Percentiles rank a stretch among this genome's conserved stretches.
Conservation (phyloP, 92 coral and sea anemone genomes). For the Muricea muricata region DNA sequence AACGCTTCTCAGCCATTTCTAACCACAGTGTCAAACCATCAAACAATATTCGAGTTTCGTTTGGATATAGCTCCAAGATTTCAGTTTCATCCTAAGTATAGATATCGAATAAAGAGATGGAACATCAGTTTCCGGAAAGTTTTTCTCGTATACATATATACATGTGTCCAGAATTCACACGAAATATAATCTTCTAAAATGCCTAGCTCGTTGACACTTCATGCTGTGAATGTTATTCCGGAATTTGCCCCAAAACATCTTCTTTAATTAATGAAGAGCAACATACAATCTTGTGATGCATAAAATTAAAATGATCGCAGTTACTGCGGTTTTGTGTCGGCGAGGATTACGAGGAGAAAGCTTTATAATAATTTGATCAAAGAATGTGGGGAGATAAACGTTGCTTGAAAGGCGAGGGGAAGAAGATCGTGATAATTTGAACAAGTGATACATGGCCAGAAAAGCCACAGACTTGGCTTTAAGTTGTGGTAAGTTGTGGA, state of each 20-base stretch:
- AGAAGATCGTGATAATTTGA: background rate
- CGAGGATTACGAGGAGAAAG: too few relatives aligned
- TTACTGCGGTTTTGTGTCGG: background rate
- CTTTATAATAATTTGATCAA: background rate
- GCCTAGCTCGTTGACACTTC: background rate
- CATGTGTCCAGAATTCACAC: too few relatives aligned
- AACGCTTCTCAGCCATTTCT: constrained; percentile 22
- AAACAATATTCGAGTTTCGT: background rate
- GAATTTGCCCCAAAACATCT: background rate
- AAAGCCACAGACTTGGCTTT: too few relatives aligned
- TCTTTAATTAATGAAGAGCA: constrained; percentile 11
- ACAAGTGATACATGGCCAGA: too few relatives aligned
- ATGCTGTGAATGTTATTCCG: constrained; percentile 7
- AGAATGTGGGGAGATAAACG: background rate
- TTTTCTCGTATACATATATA: too few relatives aligned
- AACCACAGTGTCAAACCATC: constrained; percentile 20
- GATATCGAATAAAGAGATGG: too few relatives aligned
- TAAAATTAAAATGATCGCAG: background rate
- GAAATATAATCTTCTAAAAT: background rate
- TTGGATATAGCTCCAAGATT: background rate
- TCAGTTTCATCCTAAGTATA: constrained; percentile 18
- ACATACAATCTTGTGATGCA: background rate
- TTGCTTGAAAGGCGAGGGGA: background rate
- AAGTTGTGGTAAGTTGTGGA: too few relatives aligned
- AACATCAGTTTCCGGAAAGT: too few relatives aligned